Percentiles rank a stretch among this genome's conserved stretches.
These are phyloP conservation scores for Athalia rosae DNA, from an alignment of 2,888 invertebrate genomes.

Conservation along the genomic window DNA sequence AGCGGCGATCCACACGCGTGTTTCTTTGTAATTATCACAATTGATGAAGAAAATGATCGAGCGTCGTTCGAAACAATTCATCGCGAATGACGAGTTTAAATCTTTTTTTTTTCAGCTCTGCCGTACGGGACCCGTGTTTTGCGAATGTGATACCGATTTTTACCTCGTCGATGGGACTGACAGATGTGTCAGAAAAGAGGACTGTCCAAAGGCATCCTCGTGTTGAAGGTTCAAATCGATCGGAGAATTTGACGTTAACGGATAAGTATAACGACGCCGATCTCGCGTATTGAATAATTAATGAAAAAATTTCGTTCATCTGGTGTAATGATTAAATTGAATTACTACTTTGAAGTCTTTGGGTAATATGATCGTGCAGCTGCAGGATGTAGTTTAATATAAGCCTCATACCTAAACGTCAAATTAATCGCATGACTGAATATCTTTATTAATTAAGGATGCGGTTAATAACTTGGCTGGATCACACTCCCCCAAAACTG, in stretches of 20 bases:
- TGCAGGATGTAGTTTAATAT: conserved; percentile 41
- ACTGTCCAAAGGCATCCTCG: too few relatives aligned
- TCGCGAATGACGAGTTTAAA: neutral
- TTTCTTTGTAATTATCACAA: neutral
- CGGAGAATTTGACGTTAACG: too few relatives aligned
- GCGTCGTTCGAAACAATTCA: neutral
- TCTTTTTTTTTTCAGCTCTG: neutral
- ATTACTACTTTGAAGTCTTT: conserved; percentile 34
- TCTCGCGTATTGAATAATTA: too few relatives aligned
- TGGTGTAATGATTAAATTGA: neutral
- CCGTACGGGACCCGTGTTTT: neutral
- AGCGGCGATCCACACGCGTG: too few relatives aligned
- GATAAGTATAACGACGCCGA: too few relatives aligned
- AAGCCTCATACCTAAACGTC: conserved; percentile 42
- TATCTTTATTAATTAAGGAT: conserved; percentile 56
- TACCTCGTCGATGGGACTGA: neutral
- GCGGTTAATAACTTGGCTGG: conserved; percentile 53
- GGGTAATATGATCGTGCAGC: conserved; percentile 13
- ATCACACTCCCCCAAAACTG: conserved; percentile 43
- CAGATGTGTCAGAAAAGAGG: too few relatives aligned
- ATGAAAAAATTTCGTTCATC: neutral
- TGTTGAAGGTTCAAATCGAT: too few relatives aligned
- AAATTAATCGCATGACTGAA: conserved; percentile 51
- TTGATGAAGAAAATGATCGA: neutral
- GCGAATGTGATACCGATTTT: neutral